Conservation (phyloP, 2,113 vertebrate genomes). For the Bubo blakistoni region DNA sequence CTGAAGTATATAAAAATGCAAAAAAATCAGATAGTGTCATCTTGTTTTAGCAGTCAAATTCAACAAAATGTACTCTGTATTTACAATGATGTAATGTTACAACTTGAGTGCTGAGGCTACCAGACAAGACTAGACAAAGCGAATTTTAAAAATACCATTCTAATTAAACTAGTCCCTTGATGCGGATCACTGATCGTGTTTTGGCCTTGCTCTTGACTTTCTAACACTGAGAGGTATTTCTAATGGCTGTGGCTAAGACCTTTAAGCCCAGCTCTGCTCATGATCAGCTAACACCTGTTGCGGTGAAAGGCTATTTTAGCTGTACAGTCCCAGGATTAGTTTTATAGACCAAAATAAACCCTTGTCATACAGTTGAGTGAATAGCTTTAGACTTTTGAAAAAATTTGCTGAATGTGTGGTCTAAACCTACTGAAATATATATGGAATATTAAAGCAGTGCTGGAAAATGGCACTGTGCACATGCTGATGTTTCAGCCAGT, state of each 20-base stretch:
- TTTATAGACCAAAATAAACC: constrained; percentile 58
- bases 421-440: not conserved
- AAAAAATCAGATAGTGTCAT: not conserved
- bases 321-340: constrained; percentile 26
- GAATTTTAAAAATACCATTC: constrained; percentile 42
- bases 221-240: constrained; percentile 30
- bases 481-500: not conserved
- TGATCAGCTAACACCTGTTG: constrained; percentile 62
- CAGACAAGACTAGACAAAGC: constrained; percentile 52
- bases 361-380: constrained; percentile 4
- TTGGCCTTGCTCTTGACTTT: constrained; percentile 47
- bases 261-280: constrained; percentile 27
- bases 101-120: not conserved
- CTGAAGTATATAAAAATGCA: not conserved
- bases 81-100: not conserved
- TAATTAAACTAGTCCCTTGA: constrained; percentile 42
- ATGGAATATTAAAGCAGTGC: not conserved
- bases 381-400: not conserved
- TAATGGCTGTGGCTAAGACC: not conserved
- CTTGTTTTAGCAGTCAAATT: not conserved
- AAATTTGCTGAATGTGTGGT: constrained; percentile 26
- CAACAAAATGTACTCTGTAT: not conserved
- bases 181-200: not conserved
- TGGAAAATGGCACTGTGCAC: not conserved
- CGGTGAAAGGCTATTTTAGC: constrained; percentile 49